Evolutionary conservation across 2,797 vertebrate species (phyloP).

Genomic region (Betta splendens): DNA sequence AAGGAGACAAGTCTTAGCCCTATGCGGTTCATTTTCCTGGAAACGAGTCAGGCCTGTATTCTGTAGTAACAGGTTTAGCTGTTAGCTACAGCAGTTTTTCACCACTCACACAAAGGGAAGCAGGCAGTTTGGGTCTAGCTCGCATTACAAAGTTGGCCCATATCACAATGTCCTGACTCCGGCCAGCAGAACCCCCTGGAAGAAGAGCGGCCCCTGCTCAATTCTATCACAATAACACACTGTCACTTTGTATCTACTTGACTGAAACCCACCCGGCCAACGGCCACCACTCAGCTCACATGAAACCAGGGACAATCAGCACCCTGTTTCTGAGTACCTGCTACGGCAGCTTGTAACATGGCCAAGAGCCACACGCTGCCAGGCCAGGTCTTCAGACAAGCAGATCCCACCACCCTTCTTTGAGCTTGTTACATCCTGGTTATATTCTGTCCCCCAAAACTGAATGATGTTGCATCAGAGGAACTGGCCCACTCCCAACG

Average conservation of each 20-base stretch:
- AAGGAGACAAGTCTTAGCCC: neutral
- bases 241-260: conserved; percentile 59
- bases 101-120: conserved; percentile 39
- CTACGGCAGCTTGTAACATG: conserved; percentile 48
- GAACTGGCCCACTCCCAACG: too few relatives aligned
- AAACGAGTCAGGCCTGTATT: conserved; percentile 16
- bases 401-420: conserved; percentile 18
- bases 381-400: conserved; percentile 25
- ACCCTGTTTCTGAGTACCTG: conserved; percentile 50
- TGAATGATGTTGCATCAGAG: too few relatives aligned
- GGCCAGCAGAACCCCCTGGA: conserved; percentile 44
- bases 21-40: conserved; percentile 1
- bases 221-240: conserved; percentile 60
- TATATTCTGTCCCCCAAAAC: too few relatives aligned
- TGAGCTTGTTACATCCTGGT: too few relatives aligned
- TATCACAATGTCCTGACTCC: conserved; percentile 22
- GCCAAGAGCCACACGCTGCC: conserved; percentile 33
- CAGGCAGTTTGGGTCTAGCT: conserved; percentile 46
- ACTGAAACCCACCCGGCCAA: conserved; percentile 57
- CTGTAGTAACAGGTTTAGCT: conserved; percentile 17
- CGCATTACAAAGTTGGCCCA: conserved; percentile 50
- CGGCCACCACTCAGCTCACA: conserved; percentile 57
- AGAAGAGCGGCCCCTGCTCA: conserved; percentile 38
- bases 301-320: conserved; percentile 57
- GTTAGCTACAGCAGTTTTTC: conserved; percentile 34